These are phyloP conservation scores for Orientallactaga sibirica DNA, from an alignment of 2,797 vertebrate genomes.

Conservation along the genomic window DNA sequence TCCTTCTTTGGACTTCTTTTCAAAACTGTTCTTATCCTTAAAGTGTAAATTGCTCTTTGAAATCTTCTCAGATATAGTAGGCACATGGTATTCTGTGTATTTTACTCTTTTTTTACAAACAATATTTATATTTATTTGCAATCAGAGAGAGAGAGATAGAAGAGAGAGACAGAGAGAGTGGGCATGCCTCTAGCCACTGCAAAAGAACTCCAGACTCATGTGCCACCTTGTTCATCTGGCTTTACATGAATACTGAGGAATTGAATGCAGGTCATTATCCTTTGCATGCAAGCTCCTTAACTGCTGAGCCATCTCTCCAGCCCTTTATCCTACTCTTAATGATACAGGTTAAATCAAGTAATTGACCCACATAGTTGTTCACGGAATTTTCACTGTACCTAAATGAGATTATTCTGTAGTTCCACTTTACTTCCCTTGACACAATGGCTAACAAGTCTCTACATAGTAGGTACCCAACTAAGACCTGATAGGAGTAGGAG, in stretches of 20 bases:
- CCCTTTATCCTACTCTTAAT: neutral
- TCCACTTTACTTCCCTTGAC: neutral
- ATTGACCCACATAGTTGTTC: slow-evolving; percentile 9
- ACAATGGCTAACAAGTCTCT: neutral
- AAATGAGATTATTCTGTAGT: neutral
- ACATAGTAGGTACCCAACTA: neutral
- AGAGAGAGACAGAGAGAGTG: too few species aligned
- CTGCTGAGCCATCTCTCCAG: too few species aligned
- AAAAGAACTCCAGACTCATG: too few species aligned
- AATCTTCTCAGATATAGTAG: neutral
- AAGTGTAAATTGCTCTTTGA: slow-evolving; percentile 19
- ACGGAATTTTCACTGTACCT: neutral
- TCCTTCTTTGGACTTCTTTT: slow-evolving; percentile 42
- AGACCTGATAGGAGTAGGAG: neutral
- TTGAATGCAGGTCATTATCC: too few species aligned
- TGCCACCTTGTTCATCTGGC: too few species aligned
- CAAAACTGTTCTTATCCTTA: neutral
- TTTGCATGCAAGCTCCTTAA: too few species aligned
- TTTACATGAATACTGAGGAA: too few species aligned
- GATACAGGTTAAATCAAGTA: slow-evolving; percentile 33
- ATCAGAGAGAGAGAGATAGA: too few species aligned
- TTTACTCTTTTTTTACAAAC: too few species aligned
- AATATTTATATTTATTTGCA: too few species aligned
- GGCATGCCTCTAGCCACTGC: too few species aligned
- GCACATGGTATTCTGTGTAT: neutral